Percentiles rank a stretch among this genome's conserved stretches.
Evolutionary conservation across 2,888 invertebrate species (phyloP).

Genomic region (Melinaea marsaeus): DNA sequence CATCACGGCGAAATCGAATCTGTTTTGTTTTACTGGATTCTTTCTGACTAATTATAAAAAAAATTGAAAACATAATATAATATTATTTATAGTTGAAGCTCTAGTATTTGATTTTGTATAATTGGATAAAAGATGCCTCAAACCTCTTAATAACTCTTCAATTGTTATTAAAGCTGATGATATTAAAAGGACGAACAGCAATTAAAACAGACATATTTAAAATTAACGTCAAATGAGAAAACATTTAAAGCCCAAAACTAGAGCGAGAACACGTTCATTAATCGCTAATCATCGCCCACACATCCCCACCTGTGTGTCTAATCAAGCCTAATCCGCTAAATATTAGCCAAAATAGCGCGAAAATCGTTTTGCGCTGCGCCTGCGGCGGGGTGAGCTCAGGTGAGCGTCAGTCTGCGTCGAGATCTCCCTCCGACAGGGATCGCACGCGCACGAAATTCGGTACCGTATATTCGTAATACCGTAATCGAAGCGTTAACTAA

Average conservation of each 20-base stretch:
- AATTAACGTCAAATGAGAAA: slow-evolving; percentile 20
- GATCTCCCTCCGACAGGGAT: slow-evolving; percentile 73
- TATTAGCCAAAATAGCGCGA: slow-evolving; percentile 78
- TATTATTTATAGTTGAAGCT: slow-evolving; percentile 6
- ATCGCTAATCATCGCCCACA: slow-evolving; percentile 63
- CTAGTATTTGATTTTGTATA: background rate
- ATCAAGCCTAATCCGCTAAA: slow-evolving; percentile 74
- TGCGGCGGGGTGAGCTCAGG: slow-evolving; percentile 64
- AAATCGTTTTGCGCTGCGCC: slow-evolving; percentile 71
- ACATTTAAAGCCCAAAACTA: slow-evolving; percentile 46
- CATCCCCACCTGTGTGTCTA: slow-evolving; percentile 53
- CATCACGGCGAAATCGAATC: slow-evolving; percentile 62
- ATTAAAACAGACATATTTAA: slow-evolving; percentile 8
- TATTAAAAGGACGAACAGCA: background rate
- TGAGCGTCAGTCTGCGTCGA: slow-evolving; percentile 71
- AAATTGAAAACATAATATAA: slow-evolving; percentile 27
- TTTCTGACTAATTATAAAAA: slow-evolving; percentile 13
- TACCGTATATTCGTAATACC: slow-evolving; percentile 55
- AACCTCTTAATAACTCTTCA: no score
- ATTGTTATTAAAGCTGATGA: no score
- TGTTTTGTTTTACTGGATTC: slow-evolving; percentile 48
- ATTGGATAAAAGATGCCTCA: background rate
- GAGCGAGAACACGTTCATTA: slow-evolving; percentile 52
- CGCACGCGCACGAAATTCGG: slow-evolving; percentile 66
- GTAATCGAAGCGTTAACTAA: slow-evolving; percentile 31